Percentiles rank a stretch among this genome's conserved stretches.
Evolutionary conservation across 64 coral and sea anemone species (phyloP).

Genomic region (Montipora sp.): DNA sequence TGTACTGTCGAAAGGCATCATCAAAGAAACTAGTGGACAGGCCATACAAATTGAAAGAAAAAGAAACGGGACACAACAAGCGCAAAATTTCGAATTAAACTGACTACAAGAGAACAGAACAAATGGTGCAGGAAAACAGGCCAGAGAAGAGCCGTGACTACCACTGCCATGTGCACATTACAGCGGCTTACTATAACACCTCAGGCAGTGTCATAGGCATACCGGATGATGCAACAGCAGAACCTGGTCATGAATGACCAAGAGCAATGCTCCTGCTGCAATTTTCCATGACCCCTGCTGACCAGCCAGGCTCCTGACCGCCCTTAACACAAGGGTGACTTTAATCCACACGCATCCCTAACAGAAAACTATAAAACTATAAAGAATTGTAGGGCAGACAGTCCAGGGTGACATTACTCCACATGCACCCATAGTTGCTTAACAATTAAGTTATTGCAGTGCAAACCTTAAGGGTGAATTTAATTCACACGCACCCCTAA

Average conservation of each 20-base stretch:
- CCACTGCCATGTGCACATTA: not conserved
- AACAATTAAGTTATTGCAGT: not conserved
- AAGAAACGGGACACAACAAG: too few relatives aligned
- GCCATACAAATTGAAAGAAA: too few relatives aligned
- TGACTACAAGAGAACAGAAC: too few relatives aligned
- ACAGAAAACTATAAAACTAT: not conserved
- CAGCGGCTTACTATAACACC: too few relatives aligned
- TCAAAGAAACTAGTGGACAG: too few relatives aligned
- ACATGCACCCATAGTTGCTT: not conserved
- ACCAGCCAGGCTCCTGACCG: not conserved
- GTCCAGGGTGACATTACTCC: not conserved
- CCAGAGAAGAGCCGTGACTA: not conserved
- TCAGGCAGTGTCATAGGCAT: not conserved
- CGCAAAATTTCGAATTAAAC: too few relatives aligned
- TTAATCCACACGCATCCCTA: not conserved
- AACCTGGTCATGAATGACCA: too few relatives aligned
- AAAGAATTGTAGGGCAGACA: not conserved
- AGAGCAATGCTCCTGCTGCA: not conserved
- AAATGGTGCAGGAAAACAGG: not conserved
- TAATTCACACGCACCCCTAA: not conserved
- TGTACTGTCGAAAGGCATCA: too few relatives aligned
- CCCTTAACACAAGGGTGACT: not conserved
- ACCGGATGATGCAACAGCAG: not conserved
- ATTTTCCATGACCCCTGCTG: not conserved
- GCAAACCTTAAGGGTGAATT: not conserved